These are phyloP conservation scores for Micromesistius poutassou DNA, from an alignment of 2,797 vertebrate genomes.

Conservation along the genomic window DNA sequence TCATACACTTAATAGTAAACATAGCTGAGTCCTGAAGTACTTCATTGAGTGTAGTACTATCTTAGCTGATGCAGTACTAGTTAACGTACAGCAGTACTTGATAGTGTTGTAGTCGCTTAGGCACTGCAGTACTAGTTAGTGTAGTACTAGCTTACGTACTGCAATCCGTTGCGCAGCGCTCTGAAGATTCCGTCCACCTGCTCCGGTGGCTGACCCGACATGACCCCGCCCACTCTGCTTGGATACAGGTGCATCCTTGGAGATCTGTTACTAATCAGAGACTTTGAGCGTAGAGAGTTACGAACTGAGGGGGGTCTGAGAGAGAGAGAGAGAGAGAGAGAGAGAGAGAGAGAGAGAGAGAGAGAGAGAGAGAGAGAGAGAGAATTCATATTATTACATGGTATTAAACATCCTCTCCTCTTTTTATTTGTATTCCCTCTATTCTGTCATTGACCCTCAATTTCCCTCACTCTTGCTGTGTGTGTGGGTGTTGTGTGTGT, in stretches of 20 bases:
- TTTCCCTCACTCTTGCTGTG: too few species aligned
- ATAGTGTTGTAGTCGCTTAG: background rate
- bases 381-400: background rate
- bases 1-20: background rate
- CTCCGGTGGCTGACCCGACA: constrained; percentile 75
- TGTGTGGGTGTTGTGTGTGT: too few species aligned
- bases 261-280: constrained; percentile 60
- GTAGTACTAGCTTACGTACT: constrained; percentile 58
- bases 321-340: constrained; percentile 10
- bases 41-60: background rate
- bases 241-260: constrained; percentile 75
- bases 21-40: constrained; percentile 57
- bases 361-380: background rate
- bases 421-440: background rate
- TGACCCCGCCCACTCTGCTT: constrained; percentile 56
- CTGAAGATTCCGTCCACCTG: constrained; percentile 89
- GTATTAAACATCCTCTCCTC: background rate
- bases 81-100: constrained; percentile 70
- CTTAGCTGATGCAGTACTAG: constrained; percentile 59
- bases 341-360: constrained; percentile 11
- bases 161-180: constrained; percentile 87
- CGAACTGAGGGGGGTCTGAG: constrained; percentile 76
- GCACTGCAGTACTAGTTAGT: constrained; percentile 69
- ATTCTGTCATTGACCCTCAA: too few species aligned
- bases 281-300: constrained; percentile 80